Percentiles rank a stretch among this genome's conserved stretches.
Conservation (phyloP, 2,888 invertebrate species). For the Ferdinandea cuprea region DNA sequence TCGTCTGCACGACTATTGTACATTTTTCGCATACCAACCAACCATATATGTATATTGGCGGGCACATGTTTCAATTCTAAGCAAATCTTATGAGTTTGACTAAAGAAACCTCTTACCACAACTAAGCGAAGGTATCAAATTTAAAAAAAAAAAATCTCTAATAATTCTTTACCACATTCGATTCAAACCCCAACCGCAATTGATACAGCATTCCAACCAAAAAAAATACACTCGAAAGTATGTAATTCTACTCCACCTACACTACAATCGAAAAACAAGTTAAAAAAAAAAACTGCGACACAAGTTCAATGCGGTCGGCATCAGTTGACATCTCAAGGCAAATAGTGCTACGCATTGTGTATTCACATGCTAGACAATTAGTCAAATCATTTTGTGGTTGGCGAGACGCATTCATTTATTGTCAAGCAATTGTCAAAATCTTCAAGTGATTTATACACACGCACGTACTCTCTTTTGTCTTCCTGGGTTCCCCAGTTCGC, state of each 20-base stretch:
- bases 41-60: too few relatives aligned
- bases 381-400: constrained; percentile 5
- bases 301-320: not conserved
- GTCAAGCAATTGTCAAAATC: not conserved
- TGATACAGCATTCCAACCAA: not conserved
- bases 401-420: not conserved
- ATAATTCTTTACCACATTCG: not conserved
- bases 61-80: too few relatives aligned
- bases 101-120: too few relatives aligned
- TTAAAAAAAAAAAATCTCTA: not conserved
- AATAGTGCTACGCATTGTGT: not conserved
- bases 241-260: not conserved
- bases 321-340: constrained; percentile 3
- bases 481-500: not conserved
- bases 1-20: too few relatives aligned
- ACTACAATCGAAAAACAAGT: not conserved
- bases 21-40: too few relatives aligned
- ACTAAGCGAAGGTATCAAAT: not conserved
- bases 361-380: not conserved
- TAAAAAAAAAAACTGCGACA: not conserved
- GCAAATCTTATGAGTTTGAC: too few relatives aligned
- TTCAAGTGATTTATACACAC: not conserved
- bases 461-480: not conserved
- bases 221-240: constrained; percentile 3
- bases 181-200: not conserved